A percentile compares a stretch with the other conserved stretches of the same genome.
phyloP scores from a whole-genome alignment of 2,888 invertebrate species.

The Crocallis elinguaria region DNA sequence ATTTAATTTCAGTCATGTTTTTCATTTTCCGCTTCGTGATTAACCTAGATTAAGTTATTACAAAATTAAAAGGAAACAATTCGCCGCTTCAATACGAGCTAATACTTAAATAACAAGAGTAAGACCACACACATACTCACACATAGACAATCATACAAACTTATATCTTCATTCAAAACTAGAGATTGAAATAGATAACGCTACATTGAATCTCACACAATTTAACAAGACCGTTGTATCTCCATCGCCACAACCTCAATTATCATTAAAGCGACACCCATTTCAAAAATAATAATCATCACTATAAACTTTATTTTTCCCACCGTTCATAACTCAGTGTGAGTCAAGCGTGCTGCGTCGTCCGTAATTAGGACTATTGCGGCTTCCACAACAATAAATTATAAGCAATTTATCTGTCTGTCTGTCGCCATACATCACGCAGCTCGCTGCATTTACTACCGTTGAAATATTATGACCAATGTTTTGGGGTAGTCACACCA shows the following conservation, averaged over 20 bases:
- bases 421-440: constrained; percentile 80
- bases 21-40: constrained; percentile 50
- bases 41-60: no score
- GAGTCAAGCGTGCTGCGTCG: constrained; percentile 60
- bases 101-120: no score
- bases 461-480: constrained; percentile 78
- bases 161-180: background rate
- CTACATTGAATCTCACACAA: constrained; percentile 1
- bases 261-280: constrained; percentile 5
- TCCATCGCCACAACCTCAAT: constrained; percentile 4
- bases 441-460: constrained; percentile 65
- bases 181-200: background rate
- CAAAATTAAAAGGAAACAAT: no score
- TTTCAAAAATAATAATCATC: constrained; percentile 27
- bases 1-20: constrained; percentile 72
- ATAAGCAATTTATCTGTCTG: constrained; percentile 82
- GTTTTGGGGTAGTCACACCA: constrained; percentile 51
- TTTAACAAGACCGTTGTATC: constrained; percentile 1
- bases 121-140: no score
- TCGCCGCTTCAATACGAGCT: no score
- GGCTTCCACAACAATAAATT: constrained; percentile 79
- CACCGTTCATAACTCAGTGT: constrained; percentile 50
- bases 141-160: background rate
- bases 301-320: constrained; percentile 48
- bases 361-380: constrained; percentile 70